Percentiles rank a stretch among this genome's conserved stretches.
Evolutionary conservation across 2,888 invertebrate species (phyloP).

Genomic region (Drosophila neotestacea): DNA sequence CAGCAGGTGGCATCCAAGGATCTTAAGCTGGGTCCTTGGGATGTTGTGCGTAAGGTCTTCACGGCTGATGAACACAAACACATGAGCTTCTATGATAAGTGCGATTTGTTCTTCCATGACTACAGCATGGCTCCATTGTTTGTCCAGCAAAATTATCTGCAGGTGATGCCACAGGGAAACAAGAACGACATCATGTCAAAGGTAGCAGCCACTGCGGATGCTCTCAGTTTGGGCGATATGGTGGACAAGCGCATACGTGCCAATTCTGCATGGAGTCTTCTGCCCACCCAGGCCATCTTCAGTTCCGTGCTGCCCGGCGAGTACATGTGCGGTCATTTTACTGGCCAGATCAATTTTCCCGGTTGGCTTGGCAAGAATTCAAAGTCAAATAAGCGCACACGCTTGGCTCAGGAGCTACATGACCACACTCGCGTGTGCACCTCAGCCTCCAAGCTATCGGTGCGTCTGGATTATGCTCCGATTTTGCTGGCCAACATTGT

Average conservation of each 20-base stretch:
- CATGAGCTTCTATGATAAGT: slow-evolving; percentile 93
- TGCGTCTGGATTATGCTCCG: slow-evolving; percentile 95
- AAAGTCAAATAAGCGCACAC: slow-evolving; percentile 91
- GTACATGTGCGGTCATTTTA: slow-evolving; percentile 92
- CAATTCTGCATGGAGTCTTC: slow-evolving; percentile 93
- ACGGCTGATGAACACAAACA: slow-evolving; percentile 91
- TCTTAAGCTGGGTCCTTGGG: slow-evolving; percentile 96
- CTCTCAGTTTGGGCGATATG: slow-evolving; percentile 94
- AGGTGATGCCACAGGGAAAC: slow-evolving; percentile 91
- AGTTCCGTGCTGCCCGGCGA: slow-evolving; percentile 96
- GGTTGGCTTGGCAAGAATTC: slow-evolving; percentile 99
- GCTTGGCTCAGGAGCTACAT: slow-evolving; percentile 93
- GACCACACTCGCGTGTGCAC: slow-evolving; percentile 94
- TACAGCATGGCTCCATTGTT: slow-evolving; percentile 98
- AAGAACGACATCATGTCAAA: slow-evolving; percentile 88
- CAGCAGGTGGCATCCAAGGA: slow-evolving; percentile 90
- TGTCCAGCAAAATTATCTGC: slow-evolving; percentile 98
- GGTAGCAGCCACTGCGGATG: slow-evolving; percentile 93
- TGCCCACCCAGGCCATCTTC: slow-evolving; percentile 95
- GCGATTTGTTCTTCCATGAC: slow-evolving; percentile 97
- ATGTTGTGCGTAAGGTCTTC: slow-evolving; percentile 95
- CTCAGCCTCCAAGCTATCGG: slow-evolving; percentile 92
- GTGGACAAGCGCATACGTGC: slow-evolving; percentile 93
- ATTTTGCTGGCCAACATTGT: slow-evolving; percentile 91
- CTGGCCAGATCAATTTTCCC: slow-evolving; percentile 95